A percentile compares a stretch with the other conserved stretches of the same genome.
Evolutionary conservation across 1,140 invertebrate species (phyloP).

Genomic region (Phenacoccus solenopsis): DNA sequence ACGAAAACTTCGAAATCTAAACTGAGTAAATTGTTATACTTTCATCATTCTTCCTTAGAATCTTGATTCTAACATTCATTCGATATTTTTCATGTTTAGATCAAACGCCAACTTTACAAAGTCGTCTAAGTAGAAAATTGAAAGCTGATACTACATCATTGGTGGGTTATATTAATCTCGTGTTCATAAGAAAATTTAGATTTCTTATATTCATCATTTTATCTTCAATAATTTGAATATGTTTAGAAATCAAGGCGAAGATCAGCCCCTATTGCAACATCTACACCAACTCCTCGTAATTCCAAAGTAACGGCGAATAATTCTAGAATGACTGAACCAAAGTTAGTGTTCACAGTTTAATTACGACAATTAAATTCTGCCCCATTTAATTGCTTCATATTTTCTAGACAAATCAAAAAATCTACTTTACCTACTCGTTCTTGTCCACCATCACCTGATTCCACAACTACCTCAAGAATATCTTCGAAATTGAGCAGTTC

Average conservation of each 20-base stretch:
- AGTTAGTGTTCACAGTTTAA: too few relatives aligned
- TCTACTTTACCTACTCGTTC: neutral
- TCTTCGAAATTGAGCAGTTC: neutral
- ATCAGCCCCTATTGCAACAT: neutral
- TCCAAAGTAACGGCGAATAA: too few relatives aligned
- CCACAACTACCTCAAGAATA: neutral
- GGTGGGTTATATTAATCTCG: neutral
- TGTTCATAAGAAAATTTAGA: neutral
- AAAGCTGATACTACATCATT: neutral
- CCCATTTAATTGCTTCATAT: neutral
- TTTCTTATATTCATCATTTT: neutral
- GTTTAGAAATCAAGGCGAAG: neutral
- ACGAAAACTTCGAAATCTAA: neutral
- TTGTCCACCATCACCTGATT: neutral
- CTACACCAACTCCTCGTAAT: too few relatives aligned
- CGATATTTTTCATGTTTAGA: too few relatives aligned
- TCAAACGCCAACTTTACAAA: neutral
- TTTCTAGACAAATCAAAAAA: neutral
- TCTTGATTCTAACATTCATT: too few relatives aligned
- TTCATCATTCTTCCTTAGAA: neutral
- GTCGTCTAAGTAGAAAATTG: neutral
- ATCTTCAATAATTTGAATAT: neutral
- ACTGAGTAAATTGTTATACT: neutral
- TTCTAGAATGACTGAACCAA: too few relatives aligned
- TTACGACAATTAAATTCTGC: too few relatives aligned